A percentile compares a stretch with the other conserved stretches of the same genome.
These are phyloP conservation scores for Eolophus roseicapilla DNA, from an alignment of 2,113 vertebrate species.

Conservation along the genomic window DNA sequence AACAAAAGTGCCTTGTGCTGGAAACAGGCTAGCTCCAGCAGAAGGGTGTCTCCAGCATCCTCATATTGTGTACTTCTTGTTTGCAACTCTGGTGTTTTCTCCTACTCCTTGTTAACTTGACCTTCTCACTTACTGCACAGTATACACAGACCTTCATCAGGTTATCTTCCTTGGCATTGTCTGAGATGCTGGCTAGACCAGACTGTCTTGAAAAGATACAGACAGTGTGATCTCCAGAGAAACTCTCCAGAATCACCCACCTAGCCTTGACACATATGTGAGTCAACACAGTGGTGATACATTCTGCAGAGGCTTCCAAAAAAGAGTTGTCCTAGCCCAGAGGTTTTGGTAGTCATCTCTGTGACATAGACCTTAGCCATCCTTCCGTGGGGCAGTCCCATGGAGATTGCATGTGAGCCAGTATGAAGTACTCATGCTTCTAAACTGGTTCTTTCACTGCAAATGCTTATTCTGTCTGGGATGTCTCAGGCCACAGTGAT, in stretches of 20 bases:
- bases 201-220: neutral
- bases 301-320: slow-evolving; percentile 21
- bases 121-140: neutral
- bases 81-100: neutral
- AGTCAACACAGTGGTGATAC: slow-evolving; percentile 8
- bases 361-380: neutral
- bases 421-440: neutral
- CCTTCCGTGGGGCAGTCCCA: fast-evolving
- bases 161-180: neutral
- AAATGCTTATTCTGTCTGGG: neutral
- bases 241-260: neutral
- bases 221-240: neutral
- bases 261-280: slow-evolving; percentile 35
- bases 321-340: neutral
- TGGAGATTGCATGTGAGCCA: neutral
- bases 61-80: neutral
- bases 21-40: neutral
- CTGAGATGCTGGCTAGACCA: neutral
- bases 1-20: neutral
- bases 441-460: neutral
- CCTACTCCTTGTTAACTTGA: neutral
- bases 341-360: slow-evolving; percentile 32
- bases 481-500: neutral
- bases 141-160: neutral
- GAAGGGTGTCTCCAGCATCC: neutral